These are phyloP conservation scores for Nemurella pictetii DNA, from an alignment of 2,888 invertebrate genomes.

Conservation along the genomic window DNA sequence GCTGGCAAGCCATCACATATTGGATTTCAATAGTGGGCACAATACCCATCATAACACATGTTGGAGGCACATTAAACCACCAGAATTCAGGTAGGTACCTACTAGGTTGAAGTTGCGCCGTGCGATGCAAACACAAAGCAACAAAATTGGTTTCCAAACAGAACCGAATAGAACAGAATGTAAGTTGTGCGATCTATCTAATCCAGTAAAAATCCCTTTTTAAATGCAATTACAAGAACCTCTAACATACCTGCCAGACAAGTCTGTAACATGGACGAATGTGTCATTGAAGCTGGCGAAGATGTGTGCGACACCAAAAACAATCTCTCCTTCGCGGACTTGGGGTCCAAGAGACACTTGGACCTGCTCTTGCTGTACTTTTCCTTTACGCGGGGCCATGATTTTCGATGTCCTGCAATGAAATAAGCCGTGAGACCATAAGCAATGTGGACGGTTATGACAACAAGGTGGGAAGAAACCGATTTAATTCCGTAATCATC, in stretches of 20 bases:
- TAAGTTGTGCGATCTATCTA: too few relatives aligned
- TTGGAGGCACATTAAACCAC: too few relatives aligned
- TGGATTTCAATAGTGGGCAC: too few relatives aligned
- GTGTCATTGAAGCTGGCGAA: conserved; percentile 99
- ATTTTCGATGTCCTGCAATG: conserved; percentile 44
- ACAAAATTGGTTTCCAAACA: not conserved
- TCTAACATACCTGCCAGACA: conserved; percentile 82
- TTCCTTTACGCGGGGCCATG: conserved; percentile 98
- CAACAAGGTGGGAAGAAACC: not conserved
- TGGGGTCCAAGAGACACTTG: conserved; percentile 95
- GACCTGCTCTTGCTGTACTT: conserved; percentile 95
- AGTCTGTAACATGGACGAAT: conserved; percentile 99
- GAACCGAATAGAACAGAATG: not conserved
- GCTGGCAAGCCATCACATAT: too few relatives aligned
- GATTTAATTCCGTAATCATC: not conserved
- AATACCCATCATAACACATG: too few relatives aligned
- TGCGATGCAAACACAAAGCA: not conserved
- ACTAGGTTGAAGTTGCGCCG: too few relatives aligned
- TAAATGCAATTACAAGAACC: not conserved
- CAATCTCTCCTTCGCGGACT: conserved; percentile 95
- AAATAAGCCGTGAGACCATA: not conserved
- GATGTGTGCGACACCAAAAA: conserved; percentile 99
- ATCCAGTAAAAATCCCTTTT: too few relatives aligned
- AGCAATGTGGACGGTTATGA: not conserved
- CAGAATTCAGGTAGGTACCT: too few relatives aligned